phyloP scores from a whole-genome alignment of 2,888 invertebrate species.

The Bombylius discolor region DNA sequence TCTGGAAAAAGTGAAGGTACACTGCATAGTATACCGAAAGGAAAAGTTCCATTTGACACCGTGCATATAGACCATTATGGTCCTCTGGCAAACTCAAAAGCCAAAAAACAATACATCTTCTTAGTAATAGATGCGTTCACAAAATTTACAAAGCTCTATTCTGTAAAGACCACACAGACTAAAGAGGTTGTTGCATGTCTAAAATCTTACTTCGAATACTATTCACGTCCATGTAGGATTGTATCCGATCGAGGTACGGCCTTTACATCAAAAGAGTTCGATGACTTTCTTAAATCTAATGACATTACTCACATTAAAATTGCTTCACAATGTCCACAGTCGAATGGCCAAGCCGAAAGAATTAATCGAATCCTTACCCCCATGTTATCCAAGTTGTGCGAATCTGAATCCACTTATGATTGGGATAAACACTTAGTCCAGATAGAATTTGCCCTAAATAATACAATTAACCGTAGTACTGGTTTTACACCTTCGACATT shows the following conservation, averaged over 20 bases:
- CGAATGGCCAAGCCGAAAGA: conserved; percentile 8
- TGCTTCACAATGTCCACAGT: conserved; percentile 1
- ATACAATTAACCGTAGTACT: conserved; percentile 19
- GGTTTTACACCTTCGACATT: conserved; percentile 20
- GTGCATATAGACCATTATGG: no score
- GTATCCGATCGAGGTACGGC: conserved; percentile 23
- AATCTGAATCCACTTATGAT: neutral
- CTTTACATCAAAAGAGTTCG: conserved; percentile 27
- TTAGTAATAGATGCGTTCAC: neutral
- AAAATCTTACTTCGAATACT: neutral
- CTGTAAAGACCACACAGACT: neutral
- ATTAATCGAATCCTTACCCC: conserved; percentile 9
- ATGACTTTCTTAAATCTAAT: conserved; percentile 19
- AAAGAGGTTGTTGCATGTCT: neutral
- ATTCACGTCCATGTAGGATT: no score
- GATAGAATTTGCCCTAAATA: conserved; percentile 20
- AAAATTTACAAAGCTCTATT: neutral
- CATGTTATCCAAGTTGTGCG: conserved; percentile 9
- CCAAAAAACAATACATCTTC: neutral
- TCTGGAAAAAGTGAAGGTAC: no score
- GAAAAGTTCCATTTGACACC: no score
- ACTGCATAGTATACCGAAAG: no score
- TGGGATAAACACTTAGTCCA: conserved; percentile 10
- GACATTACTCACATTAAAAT: conserved; percentile 3
- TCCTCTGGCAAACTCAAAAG: neutral